Conservation (phyloP, 1,140 invertebrate genomes). For the Leptonema lineaticorne region DNA sequence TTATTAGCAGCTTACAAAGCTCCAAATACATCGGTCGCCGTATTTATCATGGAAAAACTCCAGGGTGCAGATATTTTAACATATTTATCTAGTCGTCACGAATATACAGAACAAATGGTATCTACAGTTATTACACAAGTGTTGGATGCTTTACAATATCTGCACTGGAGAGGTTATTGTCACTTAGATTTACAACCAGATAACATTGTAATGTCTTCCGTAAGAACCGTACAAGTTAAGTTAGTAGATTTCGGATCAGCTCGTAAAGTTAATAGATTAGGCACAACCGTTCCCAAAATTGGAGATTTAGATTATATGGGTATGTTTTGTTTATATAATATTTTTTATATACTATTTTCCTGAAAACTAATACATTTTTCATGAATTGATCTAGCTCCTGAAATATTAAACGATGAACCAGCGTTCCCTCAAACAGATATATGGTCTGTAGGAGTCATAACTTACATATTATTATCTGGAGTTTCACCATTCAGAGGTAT, state of each 20-base stretch:
- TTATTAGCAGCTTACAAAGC: conserved; percentile 73
- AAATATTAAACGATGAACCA: conserved; percentile 84
- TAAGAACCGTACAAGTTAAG: conserved; percentile 85
- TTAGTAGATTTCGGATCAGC: conserved; percentile 89
- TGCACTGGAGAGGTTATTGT: conserved; percentile 89
- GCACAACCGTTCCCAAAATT: conserved; percentile 67
- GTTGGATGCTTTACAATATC: conserved; percentile 84
- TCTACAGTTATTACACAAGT: conserved; percentile 80
- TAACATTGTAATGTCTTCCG: conserved; percentile 92
- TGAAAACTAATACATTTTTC: conserved; percentile 10
- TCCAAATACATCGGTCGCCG: conserved; percentile 63
- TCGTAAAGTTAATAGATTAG: conserved; percentile 76
- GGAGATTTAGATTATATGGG: conserved; percentile 73
- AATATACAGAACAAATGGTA: conserved; percentile 90
- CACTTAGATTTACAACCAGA: conserved; percentile 95
- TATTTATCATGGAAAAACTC: conserved; percentile 82
- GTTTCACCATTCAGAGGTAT: conserved; percentile 87
- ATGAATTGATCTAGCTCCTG: conserved; percentile 72
- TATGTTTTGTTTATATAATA: conserved; percentile 53
- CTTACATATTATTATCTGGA: conserved; percentile 93
- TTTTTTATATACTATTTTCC: conserved; percentile 16
- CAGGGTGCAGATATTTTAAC: conserved; percentile 90
- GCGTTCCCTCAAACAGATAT: conserved; percentile 90
- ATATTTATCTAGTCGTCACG: conserved; percentile 80
- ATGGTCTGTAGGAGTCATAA: conserved; percentile 91